Evolutionary conservation across 2,797 vertebrate genomes (phyloP), one percentile per base, ranked within the genome.

Genomic region (Chelmon rostratus): DNA sequence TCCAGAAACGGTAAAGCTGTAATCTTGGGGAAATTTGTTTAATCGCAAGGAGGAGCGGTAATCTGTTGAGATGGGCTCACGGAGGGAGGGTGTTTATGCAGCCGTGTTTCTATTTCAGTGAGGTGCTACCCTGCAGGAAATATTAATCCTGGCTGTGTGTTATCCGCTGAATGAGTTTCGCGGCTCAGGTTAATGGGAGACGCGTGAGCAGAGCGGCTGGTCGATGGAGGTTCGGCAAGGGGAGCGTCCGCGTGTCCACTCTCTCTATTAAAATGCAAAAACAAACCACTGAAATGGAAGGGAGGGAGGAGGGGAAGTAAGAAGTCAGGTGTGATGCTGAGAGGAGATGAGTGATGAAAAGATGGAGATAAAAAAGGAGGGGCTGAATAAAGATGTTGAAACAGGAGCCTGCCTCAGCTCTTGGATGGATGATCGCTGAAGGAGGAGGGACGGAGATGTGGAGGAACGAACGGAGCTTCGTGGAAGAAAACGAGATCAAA

Each of bases 51-150:
- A 88, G 88, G 87, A 87, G 85, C 64, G 23, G 73, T 93, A 94
- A 94, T 94, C 93, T 91, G 91, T 82, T 21, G 81, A 91, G 84
- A 93, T 83, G 89, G 75, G 86, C 91, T 93, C 83, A 81, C 67
- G 68, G 84, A 78, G 71, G 81, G 73, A 63, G 81, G 83, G 74
- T 86, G 83, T 87, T 91, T 84, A 89, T 90, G 78, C 71, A 74
- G 66, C 68, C n/a, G 38, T 76, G 70, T 87, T 89, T 88, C 82
- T 85, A 86, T 91, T 92, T 91, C 81, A 86, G 86, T 74, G 86
- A 93, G 83, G 82, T 91, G 89, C 82, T 78, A 88, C 86, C 87
- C 90, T 88, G 78, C 67, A 82, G 85, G 83, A 87, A 88, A 86
- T 78, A 89, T 84, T 89, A 90, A 93, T 90, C 87, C 89, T 72